Conservation (phyloP, 2,797 vertebrate genomes). For the Hoplostethus mediterraneus region DNA sequence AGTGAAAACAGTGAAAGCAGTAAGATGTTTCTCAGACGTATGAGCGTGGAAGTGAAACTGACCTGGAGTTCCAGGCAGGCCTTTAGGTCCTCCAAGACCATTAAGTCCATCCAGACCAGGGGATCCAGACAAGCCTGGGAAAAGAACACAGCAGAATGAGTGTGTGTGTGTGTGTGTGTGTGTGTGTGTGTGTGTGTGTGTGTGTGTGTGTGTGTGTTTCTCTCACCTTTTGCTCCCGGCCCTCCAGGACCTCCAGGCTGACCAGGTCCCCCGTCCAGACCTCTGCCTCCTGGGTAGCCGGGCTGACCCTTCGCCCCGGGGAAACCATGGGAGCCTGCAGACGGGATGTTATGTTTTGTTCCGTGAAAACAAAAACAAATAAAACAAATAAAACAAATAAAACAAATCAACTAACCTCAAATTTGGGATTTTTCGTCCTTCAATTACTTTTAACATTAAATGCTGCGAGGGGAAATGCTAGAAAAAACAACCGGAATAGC, state of each 20-base stretch:
- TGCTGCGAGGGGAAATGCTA: too few relatives aligned
- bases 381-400: too few relatives aligned
- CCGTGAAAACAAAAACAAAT: too few relatives aligned
- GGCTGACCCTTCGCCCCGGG: constrained; percentile 83
- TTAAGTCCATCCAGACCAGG: constrained; percentile 93
- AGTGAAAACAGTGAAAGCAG: too few relatives aligned
- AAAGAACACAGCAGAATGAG: constrained; percentile 1
- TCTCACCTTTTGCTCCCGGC: constrained; percentile 89
- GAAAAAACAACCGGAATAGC: too few relatives aligned
- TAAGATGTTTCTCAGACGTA: too few relatives aligned
- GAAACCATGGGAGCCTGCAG: constrained; percentile 86
- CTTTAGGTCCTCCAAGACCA: constrained; percentile 92
- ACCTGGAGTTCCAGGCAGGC: constrained; percentile 91
- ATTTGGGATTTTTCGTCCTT: too few relatives aligned
- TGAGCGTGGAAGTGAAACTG: constrained; percentile 11
- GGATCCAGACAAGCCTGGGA: constrained; percentile 88
- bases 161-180: constrained; percentile 2
- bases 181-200: background rate
- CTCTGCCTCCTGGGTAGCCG: constrained; percentile 86
- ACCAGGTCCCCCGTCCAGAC: constrained; percentile 85
- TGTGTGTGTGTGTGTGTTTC: background rate
- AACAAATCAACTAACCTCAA: too few relatives aligned
- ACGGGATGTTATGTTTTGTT: background rate
- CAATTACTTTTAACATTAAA: too few relatives aligned
- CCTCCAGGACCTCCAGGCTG: constrained; percentile 78